Evolutionary conservation across 2,113 vertebrate species (phyloP), one percentile per base, ranked within the genome.

Genomic region (Ciconia stormi): DNA sequence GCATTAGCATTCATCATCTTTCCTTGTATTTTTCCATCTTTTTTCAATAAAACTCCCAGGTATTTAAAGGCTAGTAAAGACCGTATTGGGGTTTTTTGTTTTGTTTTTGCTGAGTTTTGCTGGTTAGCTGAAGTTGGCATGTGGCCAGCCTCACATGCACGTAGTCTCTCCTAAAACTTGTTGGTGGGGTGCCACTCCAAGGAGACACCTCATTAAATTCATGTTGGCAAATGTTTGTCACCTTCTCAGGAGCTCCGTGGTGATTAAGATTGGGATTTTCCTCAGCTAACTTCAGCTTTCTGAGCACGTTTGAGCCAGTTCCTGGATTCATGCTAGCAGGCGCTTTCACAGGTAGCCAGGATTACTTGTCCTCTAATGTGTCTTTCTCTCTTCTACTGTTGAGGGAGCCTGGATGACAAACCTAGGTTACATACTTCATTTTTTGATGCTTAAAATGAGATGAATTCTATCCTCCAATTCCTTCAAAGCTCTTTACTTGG

Each of bases 1-100:
- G 42, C 65, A 92, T 96, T 93, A 97, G 19, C 30, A 94, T 97
- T 95, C 66, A 70, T 96, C 53, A 93, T 78, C 20, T 92, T 93
- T 44, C 55, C 52, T 92, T 80, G 32, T 16, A 73, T 63, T 79
- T 94, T 89, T 61, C 29, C 56, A 67, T 55, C 1, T 58, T 47
- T 52, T 40, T 70, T 34, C 10, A 78, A 53, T 46, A 61, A 46
- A 4, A 0, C 0, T 6, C 1, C 4, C 17, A 74, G 59, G 56
- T 94, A 61, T 90, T 82, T 86, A 93, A 96, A 97, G 63, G 70
- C 87, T 77, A 91, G 50, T 38, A 86, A 94, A 95, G 52, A 50
- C 67, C 6, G n/a, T 70, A 29, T 69, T 88, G 58, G 67, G 22
- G 53, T 50, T 61, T 49, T 94, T 36, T 91, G 27, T 4, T 87